Evolutionary conservation across 2,888 invertebrate genomes (phyloP).

Genomic region (Thysanoteuthis rhombus): DNA sequence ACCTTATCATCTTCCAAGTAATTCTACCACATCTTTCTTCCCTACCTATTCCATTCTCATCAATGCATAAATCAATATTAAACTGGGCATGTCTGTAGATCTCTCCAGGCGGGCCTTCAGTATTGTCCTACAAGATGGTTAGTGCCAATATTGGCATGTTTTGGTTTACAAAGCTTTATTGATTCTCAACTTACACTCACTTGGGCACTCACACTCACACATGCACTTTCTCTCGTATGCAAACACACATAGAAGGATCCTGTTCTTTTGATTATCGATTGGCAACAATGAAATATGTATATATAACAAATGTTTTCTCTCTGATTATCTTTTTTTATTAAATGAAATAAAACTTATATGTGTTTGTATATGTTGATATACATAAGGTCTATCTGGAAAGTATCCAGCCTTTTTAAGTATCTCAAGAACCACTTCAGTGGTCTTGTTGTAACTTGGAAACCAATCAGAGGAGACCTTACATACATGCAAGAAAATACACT

Average conservation of each 20-base stretch:
- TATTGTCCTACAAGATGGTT: constrained; percentile 12
- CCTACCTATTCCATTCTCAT: background rate
- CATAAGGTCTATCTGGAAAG: no score
- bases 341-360: no score
- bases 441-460: no score
- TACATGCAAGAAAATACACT: no score
- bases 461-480: no score
- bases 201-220: background rate
- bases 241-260: no score
- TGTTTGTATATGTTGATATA: no score
- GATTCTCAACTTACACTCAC: background rate
- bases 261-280: background rate
- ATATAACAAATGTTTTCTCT: background rate
- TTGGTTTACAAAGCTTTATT: background rate
- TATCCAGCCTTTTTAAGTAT: no score
- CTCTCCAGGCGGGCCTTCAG: background rate
- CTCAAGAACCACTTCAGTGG: no score
- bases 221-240: no score
- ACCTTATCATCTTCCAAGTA: background rate
- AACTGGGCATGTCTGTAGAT: background rate
- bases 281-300: background rate
- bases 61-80: background rate
- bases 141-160: background rate
- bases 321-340: background rate
- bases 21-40: background rate